Base-by-base conservation (phyloP, 2,797 vertebrate species). In the Simalia tracyae region DNA sequence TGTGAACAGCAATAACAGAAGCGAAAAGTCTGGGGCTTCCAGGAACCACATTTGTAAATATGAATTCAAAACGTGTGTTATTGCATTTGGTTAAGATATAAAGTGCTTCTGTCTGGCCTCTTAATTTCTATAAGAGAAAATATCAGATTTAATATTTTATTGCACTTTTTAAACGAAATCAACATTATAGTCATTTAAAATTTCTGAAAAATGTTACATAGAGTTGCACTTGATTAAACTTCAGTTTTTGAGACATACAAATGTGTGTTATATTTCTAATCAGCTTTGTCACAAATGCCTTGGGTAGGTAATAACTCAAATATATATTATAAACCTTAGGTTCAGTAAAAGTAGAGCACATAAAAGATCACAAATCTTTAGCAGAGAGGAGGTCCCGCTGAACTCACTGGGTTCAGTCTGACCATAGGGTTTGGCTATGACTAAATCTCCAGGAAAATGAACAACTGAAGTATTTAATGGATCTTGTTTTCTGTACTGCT, bases 31-130 rank as follows among this genome's bases (percentile, higher is more conserved):
- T 98, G 61, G 99, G 99, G 96, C 99, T 99, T 94, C 99, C 99
- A 7, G 99, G 98, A 96, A 99, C 98, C 96, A 99, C 98, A 96
- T 99, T 99, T 90, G 99, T 99, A 97, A 99, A 99, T 96, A 99
- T 99, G 97, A 99, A 99, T 96, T 99, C 99, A 98, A 99, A 99
- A 94, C 99, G 98, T 86, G 99, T 99, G 95, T 98, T 99, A 96
- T 98, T 99, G 95, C 98, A 99, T 97, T 99, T 99, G 92, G 99
- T 99, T 97, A 99, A 93, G 96, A 99, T 99, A 97, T 99, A 99
- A 91, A 99, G 98, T 17, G 99, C 99, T 98, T 99, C 99, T n/a
- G 99, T 99, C 96, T 99, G 99, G 60, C 99, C 99, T 96, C 99
- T 97, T 93, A 99, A 97, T 98, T 99, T 99, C 99, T 99, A 97